Percentiles rank a stretch among this genome's conserved stretches.
phyloP scores from a whole-genome alignment of 2,113 vertebrate genomes.

The Motacilla alba region DNA sequence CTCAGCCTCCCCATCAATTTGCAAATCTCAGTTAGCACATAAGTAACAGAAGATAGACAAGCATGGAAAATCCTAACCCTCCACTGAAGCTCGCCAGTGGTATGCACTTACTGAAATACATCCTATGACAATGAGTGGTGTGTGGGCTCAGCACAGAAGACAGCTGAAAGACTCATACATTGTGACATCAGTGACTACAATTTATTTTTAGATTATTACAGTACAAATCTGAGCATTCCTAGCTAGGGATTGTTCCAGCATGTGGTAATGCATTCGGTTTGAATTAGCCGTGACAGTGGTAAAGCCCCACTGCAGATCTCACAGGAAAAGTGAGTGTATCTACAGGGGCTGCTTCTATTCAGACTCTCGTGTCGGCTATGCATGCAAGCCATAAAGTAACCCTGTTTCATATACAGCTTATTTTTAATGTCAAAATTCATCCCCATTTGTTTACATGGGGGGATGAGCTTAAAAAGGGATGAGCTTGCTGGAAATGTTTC shows the following conservation, averaged over 20 bases:
- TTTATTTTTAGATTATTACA: conserved; percentile 50
- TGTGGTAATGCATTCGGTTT: neutral
- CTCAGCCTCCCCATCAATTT: neutral
- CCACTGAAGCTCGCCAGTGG: neutral
- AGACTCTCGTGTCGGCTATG: neutral
- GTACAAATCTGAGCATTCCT: conserved; percentile 26
- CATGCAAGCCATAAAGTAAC: neutral
- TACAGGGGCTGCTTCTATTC: neutral
- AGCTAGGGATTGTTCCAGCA: neutral
- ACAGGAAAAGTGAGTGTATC: neutral
- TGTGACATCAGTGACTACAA: conserved; percentile 19
- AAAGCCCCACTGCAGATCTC: neutral
- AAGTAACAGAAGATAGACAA: conserved; percentile 19
- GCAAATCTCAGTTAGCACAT: neutral
- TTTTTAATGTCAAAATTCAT: neutral
- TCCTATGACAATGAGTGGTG: neutral
- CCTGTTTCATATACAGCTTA: neutral
- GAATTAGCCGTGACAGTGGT: neutral
- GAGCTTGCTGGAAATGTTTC: neutral
- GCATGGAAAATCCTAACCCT: neutral
- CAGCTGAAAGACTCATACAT: neutral
- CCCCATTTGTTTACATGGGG: neutral
- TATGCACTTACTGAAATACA: neutral
- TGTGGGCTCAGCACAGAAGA: conserved; percentile 8
- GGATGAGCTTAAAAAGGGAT: neutral